Conservation (phyloP, 2,113 vertebrate genomes). For the Alouatta palliata region DNA sequence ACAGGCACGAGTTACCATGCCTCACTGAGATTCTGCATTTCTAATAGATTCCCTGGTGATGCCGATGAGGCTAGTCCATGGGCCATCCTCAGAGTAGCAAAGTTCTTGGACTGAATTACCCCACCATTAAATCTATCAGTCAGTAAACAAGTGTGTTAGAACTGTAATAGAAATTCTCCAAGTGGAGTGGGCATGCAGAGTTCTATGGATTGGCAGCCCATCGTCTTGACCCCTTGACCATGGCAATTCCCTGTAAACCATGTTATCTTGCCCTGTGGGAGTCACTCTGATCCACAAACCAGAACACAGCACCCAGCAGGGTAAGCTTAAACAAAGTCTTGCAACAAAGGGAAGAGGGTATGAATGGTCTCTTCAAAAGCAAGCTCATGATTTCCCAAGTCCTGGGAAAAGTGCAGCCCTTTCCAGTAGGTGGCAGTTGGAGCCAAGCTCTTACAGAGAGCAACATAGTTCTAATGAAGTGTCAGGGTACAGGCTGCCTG, state of each 20-base stretch:
- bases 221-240: neutral
- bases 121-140: neutral
- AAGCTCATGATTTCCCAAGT: neutral
- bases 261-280: neutral
- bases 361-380: conserved; percentile 16
- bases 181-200: neutral
- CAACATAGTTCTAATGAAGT: conserved; percentile 3
- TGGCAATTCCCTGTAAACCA: neutral
- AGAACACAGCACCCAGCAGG: neutral
- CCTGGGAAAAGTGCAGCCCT: neutral
- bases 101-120: neutral
- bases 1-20: too few species aligned
- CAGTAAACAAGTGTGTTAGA: neutral
- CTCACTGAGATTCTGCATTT: neutral
- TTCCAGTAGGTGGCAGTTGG: neutral
- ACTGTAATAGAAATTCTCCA: neutral
- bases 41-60: neutral
- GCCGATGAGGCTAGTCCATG: neutral
- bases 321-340: conserved; percentile 6
- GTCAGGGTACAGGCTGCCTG: neutral
- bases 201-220: neutral
- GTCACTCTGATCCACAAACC: neutral
- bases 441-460: neutral
- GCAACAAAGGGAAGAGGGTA: neutral
- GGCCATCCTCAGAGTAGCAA: neutral